Evolutionary conservation across 2,797 vertebrate species (phyloP).

Genomic region (Miichthys miiuy): DNA sequence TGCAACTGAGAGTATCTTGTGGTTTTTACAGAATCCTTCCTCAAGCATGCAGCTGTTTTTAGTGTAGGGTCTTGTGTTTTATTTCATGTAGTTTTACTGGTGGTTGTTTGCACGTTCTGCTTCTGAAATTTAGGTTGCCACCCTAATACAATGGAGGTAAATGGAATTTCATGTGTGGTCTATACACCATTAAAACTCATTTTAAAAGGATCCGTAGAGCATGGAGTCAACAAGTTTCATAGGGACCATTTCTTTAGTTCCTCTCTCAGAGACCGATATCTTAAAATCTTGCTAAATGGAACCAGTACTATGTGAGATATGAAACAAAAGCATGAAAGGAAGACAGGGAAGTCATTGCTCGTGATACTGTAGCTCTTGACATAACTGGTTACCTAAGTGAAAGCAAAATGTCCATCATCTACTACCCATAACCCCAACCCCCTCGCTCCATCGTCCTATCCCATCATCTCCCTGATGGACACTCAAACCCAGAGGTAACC

Average conservation of each 20-base stretch:
- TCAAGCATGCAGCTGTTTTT: slow-evolving; percentile 46
- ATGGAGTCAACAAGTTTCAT: background rate
- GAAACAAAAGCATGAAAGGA: slow-evolving; percentile 24
- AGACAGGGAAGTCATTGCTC: slow-evolving; percentile 2
- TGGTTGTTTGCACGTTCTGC: slow-evolving; percentile 30
- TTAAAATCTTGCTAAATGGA: slow-evolving; percentile 13
- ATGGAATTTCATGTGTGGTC: slow-evolving; percentile 39
- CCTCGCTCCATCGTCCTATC: slow-evolving; percentile 24
- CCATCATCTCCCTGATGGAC: slow-evolving; percentile 66
- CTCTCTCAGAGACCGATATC: background rate
- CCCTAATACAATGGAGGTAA: slow-evolving; percentile 27
- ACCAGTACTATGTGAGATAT: background rate
- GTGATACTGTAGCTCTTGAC: slow-evolving; percentile 21
- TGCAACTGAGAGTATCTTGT: slow-evolving; percentile 43
- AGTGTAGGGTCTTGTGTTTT: slow-evolving; percentile 47
- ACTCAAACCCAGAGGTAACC: slow-evolving; percentile 51
- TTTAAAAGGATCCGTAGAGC: background rate
- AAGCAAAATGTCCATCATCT: slow-evolving; percentile 41
- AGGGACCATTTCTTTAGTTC: slow-evolving; percentile 9
- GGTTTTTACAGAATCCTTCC: slow-evolving; percentile 44
- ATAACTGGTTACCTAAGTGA: slow-evolving; percentile 46
- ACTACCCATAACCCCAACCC: slow-evolving; percentile 39
- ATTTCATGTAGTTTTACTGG: slow-evolving; percentile 42
- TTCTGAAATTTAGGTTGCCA: slow-evolving; percentile 38
- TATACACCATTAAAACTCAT: slow-evolving; percentile 17